Evolutionary conservation across 2,888 invertebrate genomes (phyloP).

Genomic region (Habrosyne pyritoides): DNA sequence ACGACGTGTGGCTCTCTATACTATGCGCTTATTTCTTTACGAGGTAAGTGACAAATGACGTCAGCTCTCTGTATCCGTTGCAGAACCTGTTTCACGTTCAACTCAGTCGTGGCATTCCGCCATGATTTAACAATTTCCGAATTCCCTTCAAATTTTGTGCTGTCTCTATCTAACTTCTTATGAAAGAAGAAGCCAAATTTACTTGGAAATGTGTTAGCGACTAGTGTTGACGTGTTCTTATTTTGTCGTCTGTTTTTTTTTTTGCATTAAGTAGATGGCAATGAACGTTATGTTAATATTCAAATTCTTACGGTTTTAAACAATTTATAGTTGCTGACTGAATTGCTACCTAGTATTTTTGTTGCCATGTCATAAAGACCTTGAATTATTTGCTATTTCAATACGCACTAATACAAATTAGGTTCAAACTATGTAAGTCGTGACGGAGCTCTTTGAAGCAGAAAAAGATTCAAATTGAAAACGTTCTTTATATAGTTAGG

Average conservation of each 20-base stretch:
- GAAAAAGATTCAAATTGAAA: not conserved
- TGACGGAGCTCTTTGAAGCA: conserved; percentile 8
- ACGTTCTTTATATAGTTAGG: conserved; percentile 2
- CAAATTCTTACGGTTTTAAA: not conserved
- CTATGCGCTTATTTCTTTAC: conserved; percentile 97
- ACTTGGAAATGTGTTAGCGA: not conserved
- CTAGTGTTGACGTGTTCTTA: not conserved
- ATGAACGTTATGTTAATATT: conserved; percentile 9
- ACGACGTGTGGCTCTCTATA: conserved; percentile 98
- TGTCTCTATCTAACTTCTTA: conserved; percentile 30
- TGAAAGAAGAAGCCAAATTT: conserved; percentile 21
- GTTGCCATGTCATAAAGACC: not conserved
- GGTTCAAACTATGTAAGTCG: conserved; percentile 7
- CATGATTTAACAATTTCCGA: conserved; percentile 39
- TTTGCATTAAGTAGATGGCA: conserved; percentile 9
- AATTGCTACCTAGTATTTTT: not conserved
- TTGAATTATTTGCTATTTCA: conserved; percentile 5
- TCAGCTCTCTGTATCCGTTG: conserved; percentile 32
- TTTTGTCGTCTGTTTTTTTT: conserved; percentile 3
- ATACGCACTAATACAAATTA: not conserved
- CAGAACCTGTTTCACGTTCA: conserved; percentile 40
- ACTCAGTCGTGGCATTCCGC: conserved; percentile 18
- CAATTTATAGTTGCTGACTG: not conserved
- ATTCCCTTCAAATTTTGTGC: conserved; percentile 32
- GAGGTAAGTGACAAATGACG: conserved; percentile 79